Evolutionary conservation across 2,797 vertebrate genomes (phyloP).

Genomic region (Gallinago solitaria): DNA sequence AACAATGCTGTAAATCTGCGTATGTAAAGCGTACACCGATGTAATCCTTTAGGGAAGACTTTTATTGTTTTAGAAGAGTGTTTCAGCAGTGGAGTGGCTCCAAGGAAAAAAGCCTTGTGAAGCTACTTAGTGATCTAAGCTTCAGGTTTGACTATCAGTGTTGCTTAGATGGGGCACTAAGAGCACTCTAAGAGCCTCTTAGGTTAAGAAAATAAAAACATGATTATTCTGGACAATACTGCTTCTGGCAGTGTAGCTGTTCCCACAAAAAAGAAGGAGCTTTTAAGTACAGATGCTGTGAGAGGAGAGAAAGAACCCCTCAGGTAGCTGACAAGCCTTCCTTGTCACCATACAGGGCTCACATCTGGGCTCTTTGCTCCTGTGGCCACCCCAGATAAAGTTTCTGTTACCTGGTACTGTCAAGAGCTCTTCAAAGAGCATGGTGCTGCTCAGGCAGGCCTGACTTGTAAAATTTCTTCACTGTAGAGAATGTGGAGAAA

Average conservation of each 20-base stretch:
- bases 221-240: background rate
- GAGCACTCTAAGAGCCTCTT: conserved; percentile 22
- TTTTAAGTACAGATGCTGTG: background rate
- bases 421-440: background rate
- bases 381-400: background rate
- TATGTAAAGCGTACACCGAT: background rate
- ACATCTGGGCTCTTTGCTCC: background rate
- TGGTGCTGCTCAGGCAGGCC: background rate
- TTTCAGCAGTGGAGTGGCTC: background rate
- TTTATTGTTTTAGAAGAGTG: background rate
- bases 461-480: background rate
- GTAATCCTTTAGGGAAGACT: background rate
- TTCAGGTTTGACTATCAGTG: conserved; percentile 3
- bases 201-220: conserved; percentile 38
- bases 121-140: conserved; percentile 50
- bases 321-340: background rate
- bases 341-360: background rate
- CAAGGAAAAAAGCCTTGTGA: background rate
- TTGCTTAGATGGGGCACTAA: conserved; percentile 31
- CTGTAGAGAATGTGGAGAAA: background rate
- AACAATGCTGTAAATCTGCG: background rate
- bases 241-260: background rate
- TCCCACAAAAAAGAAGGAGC: background rate
- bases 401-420: background rate
- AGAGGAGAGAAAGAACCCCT: background rate